A percentile compares a stretch with the other conserved stretches of the same genome.
Conservation (phyloP, 2,797 vertebrate species). For the Enteromius viviparus region DNA sequence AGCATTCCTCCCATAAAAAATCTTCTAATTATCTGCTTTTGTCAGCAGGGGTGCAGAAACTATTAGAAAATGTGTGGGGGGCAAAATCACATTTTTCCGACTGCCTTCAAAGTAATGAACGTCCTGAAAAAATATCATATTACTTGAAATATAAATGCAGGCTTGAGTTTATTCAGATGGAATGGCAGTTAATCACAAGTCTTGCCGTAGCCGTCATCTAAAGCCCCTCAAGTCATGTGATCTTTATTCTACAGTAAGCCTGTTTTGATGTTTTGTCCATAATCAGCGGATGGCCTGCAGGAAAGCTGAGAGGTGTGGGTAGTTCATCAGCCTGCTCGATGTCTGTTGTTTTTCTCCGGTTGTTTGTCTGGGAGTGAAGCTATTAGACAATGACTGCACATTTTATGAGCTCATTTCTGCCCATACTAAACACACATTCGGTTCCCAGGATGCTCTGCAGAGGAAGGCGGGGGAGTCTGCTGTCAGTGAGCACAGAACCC, state of each 20-base stretch:
- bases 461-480: slow-evolving; percentile 48
- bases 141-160: slow-evolving; percentile 28
- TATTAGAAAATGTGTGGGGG: slow-evolving; percentile 34
- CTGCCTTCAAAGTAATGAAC: slow-evolving; percentile 23
- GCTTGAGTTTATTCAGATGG: slow-evolving; percentile 13
- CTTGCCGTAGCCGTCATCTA: background rate
- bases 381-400: slow-evolving; percentile 71
- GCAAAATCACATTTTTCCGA: slow-evolving; percentile 24
- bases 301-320: slow-evolving; percentile 64
- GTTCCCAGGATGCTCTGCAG: slow-evolving; percentile 64
- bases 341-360: slow-evolving; percentile 68
- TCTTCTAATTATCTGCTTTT: slow-evolving; percentile 44
- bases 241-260: slow-evolving; percentile 20
- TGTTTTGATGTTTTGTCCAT: slow-evolving; percentile 35
- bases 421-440: slow-evolving; percentile 59
- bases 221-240: slow-evolving; percentile 20
- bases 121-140: background rate
- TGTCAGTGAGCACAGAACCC: background rate
- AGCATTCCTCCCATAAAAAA: slow-evolving; percentile 28
- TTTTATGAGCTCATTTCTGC: slow-evolving; percentile 75
- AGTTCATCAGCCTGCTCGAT: slow-evolving; percentile 56
- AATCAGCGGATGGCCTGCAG: slow-evolving; percentile 56
- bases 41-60: slow-evolving; percentile 29
- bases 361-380: slow-evolving; percentile 70
- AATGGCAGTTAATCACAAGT: slow-evolving; percentile 17